Conservation (phyloP, 2,113 vertebrate species). For the Prinia subflava region DNA sequence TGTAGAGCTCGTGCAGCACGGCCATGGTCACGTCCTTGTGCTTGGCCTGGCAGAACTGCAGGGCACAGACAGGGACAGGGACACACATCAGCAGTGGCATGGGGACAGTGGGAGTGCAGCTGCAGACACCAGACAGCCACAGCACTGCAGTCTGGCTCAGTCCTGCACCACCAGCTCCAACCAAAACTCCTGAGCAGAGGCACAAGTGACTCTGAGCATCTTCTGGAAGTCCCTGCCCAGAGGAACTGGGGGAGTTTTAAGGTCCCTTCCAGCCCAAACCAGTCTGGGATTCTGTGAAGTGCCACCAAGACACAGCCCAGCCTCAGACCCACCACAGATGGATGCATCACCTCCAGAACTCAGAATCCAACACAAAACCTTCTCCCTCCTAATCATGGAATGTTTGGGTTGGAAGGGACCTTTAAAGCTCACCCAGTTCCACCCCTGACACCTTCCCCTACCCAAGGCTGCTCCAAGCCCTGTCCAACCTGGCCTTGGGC, state of each 20-base stretch:
- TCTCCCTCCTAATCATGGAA: neutral
- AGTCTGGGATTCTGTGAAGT: neutral
- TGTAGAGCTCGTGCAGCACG: conserved; percentile 75
- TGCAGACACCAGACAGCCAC: neutral
- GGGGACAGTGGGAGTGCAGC: neutral
- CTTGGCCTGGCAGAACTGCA: conserved; percentile 77
- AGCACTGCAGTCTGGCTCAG: neutral
- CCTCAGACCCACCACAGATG: accelerated
- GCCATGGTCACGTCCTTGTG: conserved; percentile 70
- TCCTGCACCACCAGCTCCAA: neutral
- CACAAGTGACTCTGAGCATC: neutral
- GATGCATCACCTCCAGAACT: neutral
- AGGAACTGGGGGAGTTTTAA: neutral
- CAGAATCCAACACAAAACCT: neutral
- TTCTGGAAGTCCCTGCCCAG: neutral
- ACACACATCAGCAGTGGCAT: neutral
- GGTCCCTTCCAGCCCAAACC: neutral
- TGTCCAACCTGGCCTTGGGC: neutral
- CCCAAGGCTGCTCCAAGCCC: neutral
- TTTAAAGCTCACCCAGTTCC: neutral
- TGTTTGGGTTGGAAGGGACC: neutral
- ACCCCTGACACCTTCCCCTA: neutral
- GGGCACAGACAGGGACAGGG: conserved; percentile 3
- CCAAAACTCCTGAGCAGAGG: neutral
- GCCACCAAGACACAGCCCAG: neutral